A percentile compares a stretch with the other conserved stretches of the same genome.
Conservation (phyloP, 2,888 invertebrate species). For the Hybos culiciformis region DNA sequence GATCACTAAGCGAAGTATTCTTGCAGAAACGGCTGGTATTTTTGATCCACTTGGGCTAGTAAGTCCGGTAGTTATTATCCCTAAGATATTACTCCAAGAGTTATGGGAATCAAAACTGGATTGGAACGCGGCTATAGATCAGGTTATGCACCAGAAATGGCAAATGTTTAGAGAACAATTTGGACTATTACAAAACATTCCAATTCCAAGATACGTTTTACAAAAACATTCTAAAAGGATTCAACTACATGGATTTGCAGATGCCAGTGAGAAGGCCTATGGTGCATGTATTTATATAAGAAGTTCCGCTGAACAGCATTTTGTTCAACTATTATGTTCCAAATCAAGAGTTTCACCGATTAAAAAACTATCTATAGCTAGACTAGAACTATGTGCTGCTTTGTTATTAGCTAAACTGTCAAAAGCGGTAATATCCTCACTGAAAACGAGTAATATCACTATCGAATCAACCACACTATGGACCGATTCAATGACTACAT, state of each 20-base stretch:
- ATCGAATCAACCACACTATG: too few relatives aligned
- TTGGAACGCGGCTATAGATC: neutral
- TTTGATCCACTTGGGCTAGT: slow-evolving; percentile 9
- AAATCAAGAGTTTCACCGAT: slow-evolving; percentile 11
- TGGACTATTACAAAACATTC: neutral
- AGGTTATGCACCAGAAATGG: neutral
- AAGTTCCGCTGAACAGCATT: neutral
- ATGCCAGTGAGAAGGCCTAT: slow-evolving; percentile 5
- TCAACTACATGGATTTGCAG: slow-evolving; percentile 5
- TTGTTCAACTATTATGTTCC: slow-evolving; percentile 4
- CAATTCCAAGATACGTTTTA: neutral
- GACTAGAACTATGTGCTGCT: slow-evolving; percentile 10
- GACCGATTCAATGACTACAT: too few relatives aligned
- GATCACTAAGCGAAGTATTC: neutral
- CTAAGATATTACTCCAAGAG: slow-evolving; percentile 5
- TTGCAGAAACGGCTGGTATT: slow-evolving; percentile 5
- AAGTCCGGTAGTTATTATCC: slow-evolving; percentile 2
- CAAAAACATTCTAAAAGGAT: neutral
- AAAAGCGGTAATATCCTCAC: too few relatives aligned
- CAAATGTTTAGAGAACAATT: neutral
- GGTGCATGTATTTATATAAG: slow-evolving; percentile 5
- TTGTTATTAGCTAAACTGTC: slow-evolving; percentile 6
- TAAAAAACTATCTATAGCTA: slow-evolving; percentile 4
- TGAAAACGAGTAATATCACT: too few relatives aligned
- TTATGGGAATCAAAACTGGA: slow-evolving; percentile 4